A percentile compares a stretch with the other conserved stretches of the same genome.
Conservation (phyloP, 2,113 vertebrate species). For the Ageneiosus marmoratus region DNA sequence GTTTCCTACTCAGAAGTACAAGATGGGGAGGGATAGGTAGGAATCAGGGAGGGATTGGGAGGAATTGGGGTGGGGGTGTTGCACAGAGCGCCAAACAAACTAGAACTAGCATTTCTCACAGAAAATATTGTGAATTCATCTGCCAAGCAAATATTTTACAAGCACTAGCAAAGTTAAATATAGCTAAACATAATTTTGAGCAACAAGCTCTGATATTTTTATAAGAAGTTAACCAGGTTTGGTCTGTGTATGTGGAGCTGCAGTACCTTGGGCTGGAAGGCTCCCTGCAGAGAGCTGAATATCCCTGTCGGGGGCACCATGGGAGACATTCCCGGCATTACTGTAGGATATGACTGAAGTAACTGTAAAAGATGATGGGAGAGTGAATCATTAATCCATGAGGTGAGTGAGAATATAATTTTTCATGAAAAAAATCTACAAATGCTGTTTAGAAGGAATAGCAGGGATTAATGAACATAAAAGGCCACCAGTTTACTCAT, state of each 20-base stretch:
- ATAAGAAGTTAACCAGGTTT: background rate
- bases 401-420: background rate
- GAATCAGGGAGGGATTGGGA: no score
- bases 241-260: conserved; percentile 8
- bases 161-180: background rate
- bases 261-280: conserved; percentile 82
- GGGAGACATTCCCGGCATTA: conserved; percentile 78
- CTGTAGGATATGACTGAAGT: conserved; percentile 78
- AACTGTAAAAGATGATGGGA: conserved; percentile 68
- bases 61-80: no score
- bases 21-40: no score
- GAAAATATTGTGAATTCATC: background rate
- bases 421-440: background rate
- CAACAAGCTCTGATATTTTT: background rate
- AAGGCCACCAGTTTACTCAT: background rate
- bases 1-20: no score
- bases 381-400: conserved; percentile 12
- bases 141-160: background rate
- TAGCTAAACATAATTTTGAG: background rate
- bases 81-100: no score
- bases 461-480: background rate
- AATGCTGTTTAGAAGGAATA: background rate
- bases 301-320: conserved; percentile 82
- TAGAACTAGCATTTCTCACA: no score
- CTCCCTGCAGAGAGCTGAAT: conserved; percentile 83